Percentiles rank a stretch among this genome's conserved stretches.
Conservation (phyloP, 2,888 invertebrate genomes). For the Limnephilus marmoratus region DNA sequence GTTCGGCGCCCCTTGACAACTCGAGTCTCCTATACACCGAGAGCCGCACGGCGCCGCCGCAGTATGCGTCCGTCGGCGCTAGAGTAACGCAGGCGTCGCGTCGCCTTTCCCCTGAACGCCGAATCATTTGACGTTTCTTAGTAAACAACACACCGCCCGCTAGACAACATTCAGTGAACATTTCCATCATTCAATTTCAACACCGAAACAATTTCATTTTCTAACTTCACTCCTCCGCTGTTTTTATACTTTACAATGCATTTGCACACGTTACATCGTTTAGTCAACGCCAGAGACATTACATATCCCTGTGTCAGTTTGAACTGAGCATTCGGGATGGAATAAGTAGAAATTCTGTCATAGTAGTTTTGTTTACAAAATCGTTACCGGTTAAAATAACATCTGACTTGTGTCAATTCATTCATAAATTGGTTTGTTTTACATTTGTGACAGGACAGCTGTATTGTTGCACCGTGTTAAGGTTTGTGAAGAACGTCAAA, state of each 20-base stretch:
- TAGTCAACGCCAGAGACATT: slow-evolving; percentile 62
- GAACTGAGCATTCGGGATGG: slow-evolving; percentile 6
- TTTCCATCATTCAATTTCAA: background rate
- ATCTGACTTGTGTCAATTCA: background rate
- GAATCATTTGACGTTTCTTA: slow-evolving; percentile 73
- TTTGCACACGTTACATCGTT: slow-evolving; percentile 66
- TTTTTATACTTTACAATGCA: slow-evolving; percentile 66
- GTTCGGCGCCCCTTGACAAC: slow-evolving; percentile 68
- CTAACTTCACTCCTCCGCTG: background rate
- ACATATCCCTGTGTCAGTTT: slow-evolving; percentile 32
- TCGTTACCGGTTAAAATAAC: slow-evolving; percentile 26
- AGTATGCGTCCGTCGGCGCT: slow-evolving; percentile 66
- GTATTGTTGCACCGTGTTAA: background rate
- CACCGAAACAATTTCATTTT: background rate
- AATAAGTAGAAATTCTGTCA: slow-evolving; percentile 45
- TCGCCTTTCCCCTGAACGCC: background rate
- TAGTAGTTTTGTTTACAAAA: slow-evolving; percentile 52
- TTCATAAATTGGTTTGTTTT: background rate
- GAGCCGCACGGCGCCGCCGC: slow-evolving; percentile 68
- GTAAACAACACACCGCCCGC: slow-evolving; percentile 66
- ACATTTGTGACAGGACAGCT: background rate
- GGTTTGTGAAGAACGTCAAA: background rate
- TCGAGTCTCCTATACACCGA: slow-evolving; percentile 71
- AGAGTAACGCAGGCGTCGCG: slow-evolving; percentile 4
- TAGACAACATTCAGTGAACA: background rate